Evolutionary conservation across 2,113 vertebrate genomes (phyloP).

Genomic region (Onychostruthus taczanowskii): DNA sequence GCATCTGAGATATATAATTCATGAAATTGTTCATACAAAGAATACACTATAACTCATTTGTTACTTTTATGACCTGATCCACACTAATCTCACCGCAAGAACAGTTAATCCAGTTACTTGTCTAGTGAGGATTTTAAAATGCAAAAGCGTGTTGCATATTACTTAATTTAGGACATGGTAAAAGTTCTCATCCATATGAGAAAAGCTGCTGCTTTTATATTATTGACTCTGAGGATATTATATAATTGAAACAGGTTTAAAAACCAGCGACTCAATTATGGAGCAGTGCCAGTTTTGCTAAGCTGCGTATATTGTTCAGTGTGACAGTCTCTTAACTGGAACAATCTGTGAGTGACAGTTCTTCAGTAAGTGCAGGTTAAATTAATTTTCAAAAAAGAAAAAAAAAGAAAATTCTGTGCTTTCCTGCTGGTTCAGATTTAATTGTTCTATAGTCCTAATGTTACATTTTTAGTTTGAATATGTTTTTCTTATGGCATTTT

Average conservation of each 20-base stretch:
- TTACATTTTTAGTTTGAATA: neutral
- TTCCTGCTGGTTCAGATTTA: neutral
- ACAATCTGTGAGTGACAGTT: neutral
- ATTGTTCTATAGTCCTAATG: neutral
- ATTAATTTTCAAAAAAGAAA: neutral
- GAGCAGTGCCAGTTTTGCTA: neutral
- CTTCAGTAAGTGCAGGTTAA: neutral
- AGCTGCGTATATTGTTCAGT: neutral
- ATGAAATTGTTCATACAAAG: neutral
- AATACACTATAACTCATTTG: neutral
- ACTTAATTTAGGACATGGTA: neutral
- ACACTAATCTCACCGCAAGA: neutral
- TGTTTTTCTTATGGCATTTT: neutral
- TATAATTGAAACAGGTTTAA: neutral
- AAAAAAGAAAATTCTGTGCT: fast-evolving
- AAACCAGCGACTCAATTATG: neutral
- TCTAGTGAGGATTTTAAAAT: constrained; percentile 15
- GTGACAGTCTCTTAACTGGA: neutral
- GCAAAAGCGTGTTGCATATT: neutral
- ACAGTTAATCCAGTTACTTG: constrained; percentile 13
- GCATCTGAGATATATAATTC: neutral
- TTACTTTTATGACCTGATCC: neutral
- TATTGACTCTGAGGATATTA: neutral
- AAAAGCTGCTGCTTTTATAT: neutral
- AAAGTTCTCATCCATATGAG: neutral